phyloP scores from a whole-genome alignment of 64 coral and sea anemone species.

The Cladopsammia gracilis region DNA sequence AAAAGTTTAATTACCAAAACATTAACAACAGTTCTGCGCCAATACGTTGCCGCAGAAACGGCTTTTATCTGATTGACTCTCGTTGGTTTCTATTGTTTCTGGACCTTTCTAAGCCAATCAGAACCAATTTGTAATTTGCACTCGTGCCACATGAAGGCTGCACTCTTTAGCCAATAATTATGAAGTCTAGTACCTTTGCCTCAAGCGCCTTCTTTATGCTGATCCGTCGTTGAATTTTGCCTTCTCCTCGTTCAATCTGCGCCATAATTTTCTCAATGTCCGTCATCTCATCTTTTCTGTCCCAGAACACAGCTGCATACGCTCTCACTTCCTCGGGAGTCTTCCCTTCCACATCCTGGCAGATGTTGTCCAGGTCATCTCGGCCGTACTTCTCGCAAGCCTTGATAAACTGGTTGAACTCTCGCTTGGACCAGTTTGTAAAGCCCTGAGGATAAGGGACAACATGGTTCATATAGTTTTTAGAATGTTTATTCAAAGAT shows the following conservation, averaged over 20 bases:
- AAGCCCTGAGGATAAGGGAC: slow-evolving; percentile 70
- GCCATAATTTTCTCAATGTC: slow-evolving; percentile 97
- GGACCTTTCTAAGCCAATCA: too few species aligned
- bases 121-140: too few species aligned
- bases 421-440: slow-evolving; percentile 97
- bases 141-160: too few species aligned
- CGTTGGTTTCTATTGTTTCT: too few species aligned
- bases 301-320: slow-evolving; percentile 95
- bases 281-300: slow-evolving; percentile 93
- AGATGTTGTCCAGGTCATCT: slow-evolving; percentile 96
- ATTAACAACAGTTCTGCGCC: too few species aligned
- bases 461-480: neutral
- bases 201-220: slow-evolving; percentile 99
- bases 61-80: too few species aligned
- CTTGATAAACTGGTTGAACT: slow-evolving; percentile 99
- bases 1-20: too few species aligned
- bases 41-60: too few species aligned
- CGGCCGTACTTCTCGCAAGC: slow-evolving; percentile 98
- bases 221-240: slow-evolving; percentile 95
- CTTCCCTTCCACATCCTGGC: slow-evolving; percentile 97
- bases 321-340: slow-evolving; percentile 92
- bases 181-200: slow-evolving; percentile 81
- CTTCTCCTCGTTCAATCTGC: slow-evolving; percentile 97
- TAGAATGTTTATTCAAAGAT: too few species aligned
- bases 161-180: neutral